phyloP scores from a whole-genome alignment of 2,888 invertebrate genomes.

The Leucophenga maculata region DNA sequence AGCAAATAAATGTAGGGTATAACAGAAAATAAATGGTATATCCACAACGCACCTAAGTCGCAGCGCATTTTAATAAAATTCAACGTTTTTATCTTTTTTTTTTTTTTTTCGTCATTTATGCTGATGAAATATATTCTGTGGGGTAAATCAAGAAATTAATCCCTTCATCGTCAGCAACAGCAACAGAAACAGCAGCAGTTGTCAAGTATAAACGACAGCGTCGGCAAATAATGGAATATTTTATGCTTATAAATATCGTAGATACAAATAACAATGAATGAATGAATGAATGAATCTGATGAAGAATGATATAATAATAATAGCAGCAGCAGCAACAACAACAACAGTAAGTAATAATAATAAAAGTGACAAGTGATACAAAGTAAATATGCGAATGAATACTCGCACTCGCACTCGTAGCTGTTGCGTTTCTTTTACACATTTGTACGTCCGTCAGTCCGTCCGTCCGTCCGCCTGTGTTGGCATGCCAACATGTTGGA shows the following conservation, averaged over 20 bases:
- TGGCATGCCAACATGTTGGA: background rate
- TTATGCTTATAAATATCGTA: slow-evolving; percentile 52
- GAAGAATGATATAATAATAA: slow-evolving; percentile 66
- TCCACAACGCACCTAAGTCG: no score
- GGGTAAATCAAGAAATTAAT: slow-evolving; percentile 69
- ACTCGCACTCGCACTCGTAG: slow-evolving; percentile 25
- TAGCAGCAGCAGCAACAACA: slow-evolving; percentile 39
- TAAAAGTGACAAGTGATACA: slow-evolving; percentile 67
- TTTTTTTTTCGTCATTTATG: slow-evolving; percentile 25
- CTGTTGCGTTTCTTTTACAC: slow-evolving; percentile 10
- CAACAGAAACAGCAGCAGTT: slow-evolving; percentile 25
- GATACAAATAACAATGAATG: slow-evolving; percentile 56
- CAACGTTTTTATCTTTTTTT: background rate
- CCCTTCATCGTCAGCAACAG: slow-evolving; percentile 59
- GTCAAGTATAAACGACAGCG: slow-evolving; percentile 6
- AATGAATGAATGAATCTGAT: slow-evolving; percentile 57
- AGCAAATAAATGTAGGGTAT: background rate
- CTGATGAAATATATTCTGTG: slow-evolving; percentile 32
- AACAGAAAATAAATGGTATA: no score
- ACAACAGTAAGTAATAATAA: slow-evolving; percentile 44
- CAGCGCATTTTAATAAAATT: no score
- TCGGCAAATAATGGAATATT: slow-evolving; percentile 63
- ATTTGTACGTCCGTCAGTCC: background rate
- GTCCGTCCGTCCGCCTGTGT: background rate
- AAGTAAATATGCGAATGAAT: slow-evolving; percentile 63